A percentile compares a stretch with the other conserved stretches of the same genome.
These are phyloP conservation scores for Hypomecis punctinalis DNA, from an alignment of 2,888 invertebrate species.

Conservation along the genomic window DNA sequence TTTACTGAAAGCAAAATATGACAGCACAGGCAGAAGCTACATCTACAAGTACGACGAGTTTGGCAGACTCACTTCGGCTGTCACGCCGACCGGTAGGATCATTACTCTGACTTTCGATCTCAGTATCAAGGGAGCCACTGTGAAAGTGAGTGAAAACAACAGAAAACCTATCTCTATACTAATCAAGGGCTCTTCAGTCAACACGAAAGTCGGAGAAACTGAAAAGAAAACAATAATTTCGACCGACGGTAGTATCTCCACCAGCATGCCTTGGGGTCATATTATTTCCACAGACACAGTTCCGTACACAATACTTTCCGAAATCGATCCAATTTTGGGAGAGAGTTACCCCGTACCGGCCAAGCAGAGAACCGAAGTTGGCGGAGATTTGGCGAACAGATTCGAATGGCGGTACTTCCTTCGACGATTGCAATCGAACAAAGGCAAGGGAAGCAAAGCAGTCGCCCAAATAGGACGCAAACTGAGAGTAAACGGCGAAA, in stretches of 20 bases:
- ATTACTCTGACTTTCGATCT: conserved; percentile 94
- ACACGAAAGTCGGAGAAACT: conserved; percentile 92
- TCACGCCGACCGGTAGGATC: conserved; percentile 97
- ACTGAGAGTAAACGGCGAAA: conserved; percentile 95
- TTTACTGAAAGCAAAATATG: conserved; percentile 93
- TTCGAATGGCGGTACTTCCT: conserved; percentile 98
- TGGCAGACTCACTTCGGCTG: conserved; percentile 95
- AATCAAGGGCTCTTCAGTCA: conserved; percentile 94
- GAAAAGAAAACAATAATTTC: conserved; percentile 92
- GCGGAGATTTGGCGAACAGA: conserved; percentile 95
- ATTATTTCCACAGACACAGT: conserved; percentile 95
- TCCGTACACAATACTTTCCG: conserved; percentile 95
- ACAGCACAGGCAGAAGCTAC: conserved; percentile 95
- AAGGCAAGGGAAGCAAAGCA: conserved; percentile 86
- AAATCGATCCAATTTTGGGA: conserved; percentile 93
- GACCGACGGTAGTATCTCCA: conserved; percentile 93
- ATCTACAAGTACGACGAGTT: conserved; percentile 98
- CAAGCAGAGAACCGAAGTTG: conserved; percentile 95
- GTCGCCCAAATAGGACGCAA: conserved; percentile 94
- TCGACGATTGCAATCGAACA: conserved; percentile 88
- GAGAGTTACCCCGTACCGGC: conserved; percentile 97
- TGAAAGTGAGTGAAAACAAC: conserved; percentile 92
- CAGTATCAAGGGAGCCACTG: conserved; percentile 95
- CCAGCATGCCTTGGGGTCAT: conserved; percentile 94
- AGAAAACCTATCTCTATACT: conserved; percentile 93